Percentiles rank a stretch among this genome's conserved stretches.
Conservation (phyloP, 2,888 invertebrate genomes). For the Helicoverpa assulta region DNA sequence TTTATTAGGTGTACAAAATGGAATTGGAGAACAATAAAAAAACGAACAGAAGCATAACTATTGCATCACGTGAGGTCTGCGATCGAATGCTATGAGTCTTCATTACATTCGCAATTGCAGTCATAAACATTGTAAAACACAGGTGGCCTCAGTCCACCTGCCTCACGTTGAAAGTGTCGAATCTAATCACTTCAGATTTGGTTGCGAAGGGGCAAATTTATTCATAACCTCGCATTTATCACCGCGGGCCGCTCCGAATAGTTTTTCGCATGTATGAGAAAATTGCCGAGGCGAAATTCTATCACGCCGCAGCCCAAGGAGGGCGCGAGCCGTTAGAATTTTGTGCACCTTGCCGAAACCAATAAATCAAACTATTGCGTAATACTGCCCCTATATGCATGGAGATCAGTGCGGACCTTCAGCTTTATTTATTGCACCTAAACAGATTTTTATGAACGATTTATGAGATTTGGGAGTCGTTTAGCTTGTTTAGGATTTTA, state of each 20-base stretch:
- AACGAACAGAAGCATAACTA: slow-evolving; percentile 53
- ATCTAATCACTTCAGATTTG: slow-evolving; percentile 86
- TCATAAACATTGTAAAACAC: slow-evolving; percentile 56
- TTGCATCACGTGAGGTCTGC: slow-evolving; percentile 34
- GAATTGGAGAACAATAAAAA: slow-evolving; percentile 66
- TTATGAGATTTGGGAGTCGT: slow-evolving; percentile 71
- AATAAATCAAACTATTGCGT: slow-evolving; percentile 89
- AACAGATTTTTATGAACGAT: slow-evolving; percentile 85
- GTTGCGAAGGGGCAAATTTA: slow-evolving; percentile 83
- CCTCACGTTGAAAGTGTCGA: slow-evolving; percentile 75
- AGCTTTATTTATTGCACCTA: slow-evolving; percentile 85
- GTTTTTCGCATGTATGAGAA: slow-evolving; percentile 86
- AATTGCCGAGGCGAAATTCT: slow-evolving; percentile 85
- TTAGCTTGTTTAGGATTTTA: slow-evolving; percentile 67
- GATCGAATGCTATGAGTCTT: slow-evolving; percentile 53
- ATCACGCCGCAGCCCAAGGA: slow-evolving; percentile 78
- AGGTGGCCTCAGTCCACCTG: slow-evolving; percentile 78
- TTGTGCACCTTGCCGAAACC: slow-evolving; percentile 87
- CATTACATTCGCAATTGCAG: slow-evolving; percentile 53
- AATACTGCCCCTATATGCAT: slow-evolving; percentile 88
- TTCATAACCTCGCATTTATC: slow-evolving; percentile 88
- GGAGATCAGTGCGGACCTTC: slow-evolving; percentile 78
- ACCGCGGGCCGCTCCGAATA: slow-evolving; percentile 80
- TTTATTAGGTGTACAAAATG: slow-evolving; percentile 70
- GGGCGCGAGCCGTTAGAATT: slow-evolving; percentile 82